These are phyloP conservation scores for Vanacampus margaritifer DNA, from an alignment of 2,113 vertebrate species.

Conservation along the genomic window DNA sequence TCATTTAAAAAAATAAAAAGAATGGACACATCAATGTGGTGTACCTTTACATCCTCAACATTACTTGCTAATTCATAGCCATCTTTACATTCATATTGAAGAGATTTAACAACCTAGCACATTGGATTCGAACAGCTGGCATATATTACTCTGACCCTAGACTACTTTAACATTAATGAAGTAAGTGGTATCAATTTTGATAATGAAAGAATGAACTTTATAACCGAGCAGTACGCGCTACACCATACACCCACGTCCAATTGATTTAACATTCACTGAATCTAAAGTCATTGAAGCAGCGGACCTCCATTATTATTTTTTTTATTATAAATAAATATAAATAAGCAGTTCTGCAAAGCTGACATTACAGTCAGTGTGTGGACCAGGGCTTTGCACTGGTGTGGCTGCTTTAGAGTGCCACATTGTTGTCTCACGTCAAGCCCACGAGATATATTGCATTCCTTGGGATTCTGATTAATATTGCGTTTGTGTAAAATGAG, in stretches of 20 bases:
- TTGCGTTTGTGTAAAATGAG: too few species aligned
- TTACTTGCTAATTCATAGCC: background rate
- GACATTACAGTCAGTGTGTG: too few species aligned
- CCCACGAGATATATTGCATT: too few species aligned
- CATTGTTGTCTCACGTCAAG: background rate
- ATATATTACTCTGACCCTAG: background rate
- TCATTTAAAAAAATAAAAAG: background rate
- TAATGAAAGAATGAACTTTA: background rate
- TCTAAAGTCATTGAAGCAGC: background rate
- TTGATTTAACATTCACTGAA: background rate
- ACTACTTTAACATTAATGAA: background rate
- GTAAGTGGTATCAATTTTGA: background rate
- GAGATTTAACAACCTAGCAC: background rate
- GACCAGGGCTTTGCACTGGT: too few species aligned
- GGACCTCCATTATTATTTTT: background rate
- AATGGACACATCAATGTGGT: background rate
- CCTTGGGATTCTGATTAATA: too few species aligned
- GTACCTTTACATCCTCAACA: too few species aligned
- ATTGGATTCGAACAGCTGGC: background rate
- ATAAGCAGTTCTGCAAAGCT: background rate
- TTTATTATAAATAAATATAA: constrained; percentile 13
- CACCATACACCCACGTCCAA: background rate
- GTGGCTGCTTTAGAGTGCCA: background rate
- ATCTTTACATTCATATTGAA: background rate
- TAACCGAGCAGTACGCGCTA: background rate